Evolutionary conservation across 2,797 vertebrate species (phyloP), one percentile per base, ranked within the genome.

Genomic region (Picus viridis): DNA sequence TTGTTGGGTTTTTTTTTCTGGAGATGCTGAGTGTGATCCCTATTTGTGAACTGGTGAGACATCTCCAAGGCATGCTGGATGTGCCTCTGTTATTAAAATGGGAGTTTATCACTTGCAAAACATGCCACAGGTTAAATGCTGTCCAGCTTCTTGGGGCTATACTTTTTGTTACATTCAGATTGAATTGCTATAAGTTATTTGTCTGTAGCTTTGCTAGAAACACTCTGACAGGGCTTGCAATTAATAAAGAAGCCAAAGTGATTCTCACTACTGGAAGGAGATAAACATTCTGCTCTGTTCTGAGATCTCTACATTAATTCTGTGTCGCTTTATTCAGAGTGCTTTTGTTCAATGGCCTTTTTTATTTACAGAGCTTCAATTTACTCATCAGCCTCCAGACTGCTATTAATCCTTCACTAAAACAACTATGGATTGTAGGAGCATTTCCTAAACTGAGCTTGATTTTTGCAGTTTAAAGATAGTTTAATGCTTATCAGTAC

Each of bases 21-120:
- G 88, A 92, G 83, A 93, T 92, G 83, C 88, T 96, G 92, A 93
- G 81, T 86, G 89, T 84, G 92, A 89, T 94, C 67, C 89, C 89
- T 96, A 92, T 96, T 96, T 94, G 85, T 89, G 78, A 7, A 0
- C 57, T 84, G 39, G 43, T 91, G 93, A 96, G 93, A 89, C 82
- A 94, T 73, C 76, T 85, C 59, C 61, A 69, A 80, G 89, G 67
- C 61, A 94, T 95, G 91, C 80, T 95, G 67, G 32, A 74, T 81
- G 86, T 4, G n/a, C n/a, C 74, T 39, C 27, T 49, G 51, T 91
- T 87, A 89, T 56, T 88, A 71, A 88, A 85, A 77, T 5, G 26
- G 7, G 58, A 56, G 92, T 94, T 92, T 86, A 84, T 68, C 45
- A 51, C 63, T 78, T 83, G 34, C 63, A 92, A 92, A 85, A 86